Percentiles rank a stretch among this genome's conserved stretches.
phyloP scores from a whole-genome alignment of 2,797 vertebrate genomes.

The Takifugu rubripes region DNA sequence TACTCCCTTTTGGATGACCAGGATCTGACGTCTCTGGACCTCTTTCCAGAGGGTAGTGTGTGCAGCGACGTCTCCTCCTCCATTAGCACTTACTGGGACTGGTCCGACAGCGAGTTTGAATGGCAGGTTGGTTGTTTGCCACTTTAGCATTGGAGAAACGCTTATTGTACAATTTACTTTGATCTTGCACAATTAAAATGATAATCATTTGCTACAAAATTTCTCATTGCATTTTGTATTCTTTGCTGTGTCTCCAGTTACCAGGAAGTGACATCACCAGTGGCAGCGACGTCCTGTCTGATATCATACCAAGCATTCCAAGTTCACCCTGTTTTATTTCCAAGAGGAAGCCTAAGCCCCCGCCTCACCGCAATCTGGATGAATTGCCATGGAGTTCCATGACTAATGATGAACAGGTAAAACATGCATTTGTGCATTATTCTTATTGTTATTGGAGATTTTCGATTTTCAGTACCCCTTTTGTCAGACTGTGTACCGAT shows the following conservation, averaged over 20 bases:
- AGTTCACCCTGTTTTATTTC: slow-evolving; percentile 93
- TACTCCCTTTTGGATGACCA: slow-evolving; percentile 96
- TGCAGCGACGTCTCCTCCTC: slow-evolving; percentile 98
- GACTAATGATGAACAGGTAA: slow-evolving; percentile 96
- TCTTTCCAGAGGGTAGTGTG: slow-evolving; percentile 96
- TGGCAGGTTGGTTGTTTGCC: slow-evolving; percentile 85
- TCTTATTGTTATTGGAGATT: too few relatives aligned
- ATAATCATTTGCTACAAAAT: neutral
- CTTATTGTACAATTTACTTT: neutral
- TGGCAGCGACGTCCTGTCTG: slow-evolving; percentile 94
- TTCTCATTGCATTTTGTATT: neutral
- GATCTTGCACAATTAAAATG: too few relatives aligned
- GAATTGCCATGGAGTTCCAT: slow-evolving; percentile 98
- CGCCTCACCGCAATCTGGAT: slow-evolving; percentile 90
- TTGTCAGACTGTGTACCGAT: too few relatives aligned
- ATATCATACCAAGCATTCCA: slow-evolving; percentile 96
- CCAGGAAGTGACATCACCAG: slow-evolving; percentile 97
- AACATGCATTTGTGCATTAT: neutral
- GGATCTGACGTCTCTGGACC: slow-evolving; percentile 92
- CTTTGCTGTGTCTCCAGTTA: slow-evolving; percentile 71
- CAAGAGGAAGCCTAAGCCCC: slow-evolving; percentile 90
- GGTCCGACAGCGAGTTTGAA: slow-evolving; percentile 99
- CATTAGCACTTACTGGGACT: slow-evolving; percentile 99
- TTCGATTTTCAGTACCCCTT: too few relatives aligned
- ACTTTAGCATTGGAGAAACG: neutral